Conservation (phyloP, 2,888 invertebrate genomes). For the Entomobrya proxima region DNA sequence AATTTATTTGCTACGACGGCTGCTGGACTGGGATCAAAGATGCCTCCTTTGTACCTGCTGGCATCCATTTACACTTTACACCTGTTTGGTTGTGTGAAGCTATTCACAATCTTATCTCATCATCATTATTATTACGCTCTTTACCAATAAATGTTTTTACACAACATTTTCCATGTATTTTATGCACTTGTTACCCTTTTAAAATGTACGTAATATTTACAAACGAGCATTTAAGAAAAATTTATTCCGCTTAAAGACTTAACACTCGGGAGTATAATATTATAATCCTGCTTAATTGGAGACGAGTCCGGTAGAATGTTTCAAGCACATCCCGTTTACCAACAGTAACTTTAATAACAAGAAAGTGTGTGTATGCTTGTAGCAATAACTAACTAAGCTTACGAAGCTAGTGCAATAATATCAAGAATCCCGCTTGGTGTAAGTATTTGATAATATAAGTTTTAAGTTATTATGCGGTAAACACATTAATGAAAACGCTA, state of each 20-base stretch:
- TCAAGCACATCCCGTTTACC: too few species aligned
- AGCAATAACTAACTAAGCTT: background rate
- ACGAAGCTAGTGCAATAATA: background rate
- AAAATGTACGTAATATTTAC: too few species aligned
- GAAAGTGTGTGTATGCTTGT: too few species aligned
- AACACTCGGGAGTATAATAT: too few species aligned
- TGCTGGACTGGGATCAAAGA: background rate
- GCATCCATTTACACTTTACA: slow-evolving; percentile 48
- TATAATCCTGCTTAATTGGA: too few species aligned
- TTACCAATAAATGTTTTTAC: background rate
- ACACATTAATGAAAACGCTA: slow-evolving; percentile 36
- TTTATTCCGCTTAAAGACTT: too few species aligned
- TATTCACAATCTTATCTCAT: background rate
- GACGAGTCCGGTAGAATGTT: too few species aligned
- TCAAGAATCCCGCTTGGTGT: background rate
- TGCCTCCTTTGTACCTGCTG: slow-evolving; percentile 34
- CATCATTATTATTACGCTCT: background rate
- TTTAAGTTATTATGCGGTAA: slow-evolving; percentile 35
- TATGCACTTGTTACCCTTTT: background rate
- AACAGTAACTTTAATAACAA: too few species aligned
- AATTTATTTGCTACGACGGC: background rate
- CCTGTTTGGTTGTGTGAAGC: slow-evolving; percentile 24
- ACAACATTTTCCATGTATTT: background rate
- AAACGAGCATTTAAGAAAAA: too few species aligned
- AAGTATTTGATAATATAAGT: background rate